Evolutionary conservation across 2,797 vertebrate species (phyloP).

Genomic region (Craterocephalus amniculus): DNA sequence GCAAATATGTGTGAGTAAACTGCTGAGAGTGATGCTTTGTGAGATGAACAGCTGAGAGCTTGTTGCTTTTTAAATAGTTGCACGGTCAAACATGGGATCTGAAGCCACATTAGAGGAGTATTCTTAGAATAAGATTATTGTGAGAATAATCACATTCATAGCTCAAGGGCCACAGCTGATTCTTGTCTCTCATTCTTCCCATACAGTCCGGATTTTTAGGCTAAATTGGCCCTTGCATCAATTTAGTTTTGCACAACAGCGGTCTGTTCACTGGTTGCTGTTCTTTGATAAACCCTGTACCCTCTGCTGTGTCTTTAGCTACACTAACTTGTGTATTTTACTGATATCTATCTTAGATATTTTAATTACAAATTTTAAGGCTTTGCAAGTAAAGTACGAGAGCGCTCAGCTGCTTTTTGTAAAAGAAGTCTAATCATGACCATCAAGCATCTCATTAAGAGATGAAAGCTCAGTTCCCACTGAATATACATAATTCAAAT

Average conservation of each 20-base stretch:
- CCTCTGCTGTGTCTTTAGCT: slow-evolving; percentile 38
- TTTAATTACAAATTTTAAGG: slow-evolving; percentile 24
- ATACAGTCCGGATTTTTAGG: slow-evolving; percentile 34
- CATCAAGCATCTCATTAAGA: slow-evolving; percentile 27
- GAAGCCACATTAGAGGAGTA: slow-evolving; percentile 16
- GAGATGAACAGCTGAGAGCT: slow-evolving; percentile 55
- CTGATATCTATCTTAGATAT: slow-evolving; percentile 14
- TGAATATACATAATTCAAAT: slow-evolving; percentile 44
- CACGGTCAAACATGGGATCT: slow-evolving; percentile 10
- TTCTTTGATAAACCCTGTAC: slow-evolving; percentile 32
- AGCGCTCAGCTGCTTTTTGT: slow-evolving; percentile 11
- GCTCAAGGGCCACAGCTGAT: slow-evolving; percentile 58
- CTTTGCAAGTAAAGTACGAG: slow-evolving; percentile 12
- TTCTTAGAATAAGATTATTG: slow-evolving; percentile 48
- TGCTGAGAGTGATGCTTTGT: slow-evolving; percentile 44
- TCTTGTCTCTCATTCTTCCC: slow-evolving; percentile 39
- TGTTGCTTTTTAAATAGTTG: slow-evolving; percentile 21
- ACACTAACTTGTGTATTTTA: slow-evolving; percentile 34
- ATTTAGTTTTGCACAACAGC: slow-evolving; percentile 40
- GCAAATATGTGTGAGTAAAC: slow-evolving; percentile 39
- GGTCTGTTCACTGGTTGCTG: slow-evolving; percentile 46
- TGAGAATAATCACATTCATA: slow-evolving; percentile 51
- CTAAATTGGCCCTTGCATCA: slow-evolving; percentile 48
- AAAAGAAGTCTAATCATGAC: neutral
- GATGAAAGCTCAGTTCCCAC: slow-evolving; percentile 41